These are phyloP conservation scores for Drosophila multiciliata DNA, from an alignment of 2,888 invertebrate genomes.

Conservation along the genomic window DNA sequence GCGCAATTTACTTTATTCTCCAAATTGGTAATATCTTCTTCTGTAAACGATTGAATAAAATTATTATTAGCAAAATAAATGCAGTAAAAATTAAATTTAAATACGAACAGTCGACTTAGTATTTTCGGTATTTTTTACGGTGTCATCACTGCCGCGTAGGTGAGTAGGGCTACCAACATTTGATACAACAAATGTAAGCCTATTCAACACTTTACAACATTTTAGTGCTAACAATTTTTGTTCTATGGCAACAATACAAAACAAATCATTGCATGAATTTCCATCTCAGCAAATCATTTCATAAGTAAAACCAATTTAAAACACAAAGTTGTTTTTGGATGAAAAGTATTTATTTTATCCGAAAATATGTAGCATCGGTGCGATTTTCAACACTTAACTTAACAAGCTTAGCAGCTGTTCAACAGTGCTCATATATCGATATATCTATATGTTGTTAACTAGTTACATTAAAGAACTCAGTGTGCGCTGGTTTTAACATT, in stretches of 20 bases:
- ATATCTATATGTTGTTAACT: conserved; percentile 1
- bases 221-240: background rate
- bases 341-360: background rate
- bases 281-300: background rate
- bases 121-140: conserved; percentile 12
- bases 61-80: background rate
- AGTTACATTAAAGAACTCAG: conserved; percentile 13
- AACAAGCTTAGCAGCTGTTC: conserved; percentile 28
- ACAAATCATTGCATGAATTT: background rate
- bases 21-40: conserved; percentile 11
- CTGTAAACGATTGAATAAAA: conserved; percentile 11
- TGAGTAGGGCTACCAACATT: background rate
- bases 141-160: background rate
- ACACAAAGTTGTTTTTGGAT: background rate
- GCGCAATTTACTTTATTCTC: conserved; percentile 5
- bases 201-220: background rate
- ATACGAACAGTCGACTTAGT: background rate
- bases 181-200: background rate
- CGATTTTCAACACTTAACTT: conserved; percentile 17
- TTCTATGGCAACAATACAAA: background rate
- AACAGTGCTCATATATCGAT: conserved; percentile 23
- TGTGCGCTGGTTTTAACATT: conserved; percentile 33
- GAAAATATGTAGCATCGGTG: background rate
- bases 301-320: background rate
- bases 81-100: background rate